Conservation (phyloP, 2,888 invertebrate genomes). For the Scelioninae gen. 2 region DNA sequence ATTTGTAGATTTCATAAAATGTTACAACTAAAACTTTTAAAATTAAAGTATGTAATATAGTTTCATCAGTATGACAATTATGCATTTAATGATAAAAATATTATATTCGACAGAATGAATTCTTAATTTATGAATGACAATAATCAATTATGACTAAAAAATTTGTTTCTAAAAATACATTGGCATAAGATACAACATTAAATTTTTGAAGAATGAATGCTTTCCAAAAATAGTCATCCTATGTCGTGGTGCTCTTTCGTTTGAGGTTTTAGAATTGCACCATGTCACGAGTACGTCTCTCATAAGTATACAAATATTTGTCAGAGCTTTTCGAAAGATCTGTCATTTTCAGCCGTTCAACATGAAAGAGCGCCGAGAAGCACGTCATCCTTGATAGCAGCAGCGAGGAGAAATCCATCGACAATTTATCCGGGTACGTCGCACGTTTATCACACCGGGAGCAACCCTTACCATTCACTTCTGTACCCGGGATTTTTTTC, state of each 20-base stretch:
- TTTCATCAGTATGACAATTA: too few species aligned
- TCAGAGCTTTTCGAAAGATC: constrained; percentile 58
- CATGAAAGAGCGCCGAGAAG: constrained; percentile 90
- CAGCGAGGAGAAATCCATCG: constrained; percentile 76
- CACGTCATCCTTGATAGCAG: constrained; percentile 69
- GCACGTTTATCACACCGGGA: constrained; percentile 70
- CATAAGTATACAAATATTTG: constrained; percentile 55
- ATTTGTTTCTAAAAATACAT: too few species aligned
- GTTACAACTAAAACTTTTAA: too few species aligned
- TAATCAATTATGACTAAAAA: too few species aligned
- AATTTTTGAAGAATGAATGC: too few species aligned
- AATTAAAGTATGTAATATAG: too few species aligned
- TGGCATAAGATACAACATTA: too few species aligned
- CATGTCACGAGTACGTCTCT: constrained; percentile 48
- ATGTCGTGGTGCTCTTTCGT: constrained; percentile 31
- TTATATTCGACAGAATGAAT: too few species aligned
- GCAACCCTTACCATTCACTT: constrained; percentile 72
- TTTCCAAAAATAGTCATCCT: constrained; percentile 26
- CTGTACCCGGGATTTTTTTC: constrained; percentile 72
- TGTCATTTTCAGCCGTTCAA: constrained; percentile 85
- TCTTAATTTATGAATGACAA: too few species aligned
- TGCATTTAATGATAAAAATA: too few species aligned
- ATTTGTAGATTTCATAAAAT: too few species aligned
- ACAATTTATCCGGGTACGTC: constrained; percentile 71
- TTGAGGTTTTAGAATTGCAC: constrained; percentile 20